Conservation (phyloP, 2,888 invertebrate species). For the Spisula subtruncata region DNA sequence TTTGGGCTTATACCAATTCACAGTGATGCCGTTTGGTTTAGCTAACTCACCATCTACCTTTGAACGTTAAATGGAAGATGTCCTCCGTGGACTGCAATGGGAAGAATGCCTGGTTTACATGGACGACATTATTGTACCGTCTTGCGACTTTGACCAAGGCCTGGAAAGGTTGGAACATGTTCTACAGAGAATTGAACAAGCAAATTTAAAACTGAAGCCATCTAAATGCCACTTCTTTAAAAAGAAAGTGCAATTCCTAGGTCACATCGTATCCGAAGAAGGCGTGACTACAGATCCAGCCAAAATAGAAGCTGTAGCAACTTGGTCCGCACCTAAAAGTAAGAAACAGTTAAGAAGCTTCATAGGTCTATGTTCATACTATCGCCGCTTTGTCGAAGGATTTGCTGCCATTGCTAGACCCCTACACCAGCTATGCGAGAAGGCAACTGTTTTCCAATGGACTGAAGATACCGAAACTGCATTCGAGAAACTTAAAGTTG, state of each 20-base stretch:
- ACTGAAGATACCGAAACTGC: no score
- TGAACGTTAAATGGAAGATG: conserved; percentile 64
- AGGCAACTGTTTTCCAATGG: no score
- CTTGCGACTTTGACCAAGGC: conserved; percentile 22
- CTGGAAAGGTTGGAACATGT: background rate
- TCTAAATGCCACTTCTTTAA: conserved; percentile 68
- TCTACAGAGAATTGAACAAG: background rate
- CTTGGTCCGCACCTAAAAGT: no score
- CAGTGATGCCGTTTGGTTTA: conserved; percentile 60
- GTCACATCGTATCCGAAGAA: conserved; percentile 60
- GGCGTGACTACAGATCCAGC: no score
- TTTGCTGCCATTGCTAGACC: no score
- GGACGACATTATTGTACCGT: conserved; percentile 47
- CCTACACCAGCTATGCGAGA: no score
- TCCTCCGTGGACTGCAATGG: conserved; percentile 50
- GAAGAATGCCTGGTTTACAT: conserved; percentile 44
- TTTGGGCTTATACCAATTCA: conserved; percentile 60
- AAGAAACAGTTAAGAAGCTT: no score
- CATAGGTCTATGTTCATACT: no score
- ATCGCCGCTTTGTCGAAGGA: no score
- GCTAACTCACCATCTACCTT: conserved; percentile 71
- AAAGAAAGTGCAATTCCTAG: conserved; percentile 54
- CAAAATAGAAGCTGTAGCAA: no score
- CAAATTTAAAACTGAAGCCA: background rate
- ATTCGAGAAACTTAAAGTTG: conserved; percentile 23